Conservation (phyloP, 2,113 vertebrate genomes). For the Vireo altiloquus region DNA sequence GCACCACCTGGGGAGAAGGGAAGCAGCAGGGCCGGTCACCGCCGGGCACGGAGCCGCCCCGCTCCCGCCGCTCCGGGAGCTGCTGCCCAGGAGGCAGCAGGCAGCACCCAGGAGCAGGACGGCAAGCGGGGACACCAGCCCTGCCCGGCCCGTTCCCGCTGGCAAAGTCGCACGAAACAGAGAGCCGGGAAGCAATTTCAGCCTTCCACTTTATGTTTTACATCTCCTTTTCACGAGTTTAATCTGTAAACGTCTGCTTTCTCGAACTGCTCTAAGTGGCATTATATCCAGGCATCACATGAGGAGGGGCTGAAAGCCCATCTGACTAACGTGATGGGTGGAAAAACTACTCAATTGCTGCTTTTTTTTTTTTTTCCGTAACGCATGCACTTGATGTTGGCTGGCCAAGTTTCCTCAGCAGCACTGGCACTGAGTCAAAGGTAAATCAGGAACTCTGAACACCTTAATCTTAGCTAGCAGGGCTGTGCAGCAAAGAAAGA, state of each 20-base stretch:
- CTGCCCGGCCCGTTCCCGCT: background rate
- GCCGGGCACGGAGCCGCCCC: background rate
- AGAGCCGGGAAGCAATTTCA: background rate
- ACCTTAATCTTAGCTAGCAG: background rate
- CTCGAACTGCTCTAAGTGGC: background rate
- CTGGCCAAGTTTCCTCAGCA: background rate
- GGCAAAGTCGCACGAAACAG: background rate
- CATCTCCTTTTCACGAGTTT: background rate
- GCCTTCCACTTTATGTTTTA: background rate
- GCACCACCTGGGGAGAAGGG: slow-evolving; percentile 54
- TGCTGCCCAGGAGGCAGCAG: accelerated
- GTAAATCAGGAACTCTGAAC: background rate
- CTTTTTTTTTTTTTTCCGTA: background rate
- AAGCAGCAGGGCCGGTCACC: background rate
- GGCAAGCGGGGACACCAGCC: background rate
- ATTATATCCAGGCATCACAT: background rate
- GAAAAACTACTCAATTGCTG: background rate
- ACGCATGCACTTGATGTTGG: background rate
- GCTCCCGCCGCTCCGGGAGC: background rate
- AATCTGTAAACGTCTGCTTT: background rate
- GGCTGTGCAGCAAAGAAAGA: background rate
- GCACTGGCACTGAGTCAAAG: background rate
- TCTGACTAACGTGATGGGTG: background rate
- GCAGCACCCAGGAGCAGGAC: background rate
- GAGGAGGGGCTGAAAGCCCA: background rate